Evolutionary conservation across 2,888 invertebrate genomes (phyloP).

Genomic region (Oxyscelio sp.): DNA sequence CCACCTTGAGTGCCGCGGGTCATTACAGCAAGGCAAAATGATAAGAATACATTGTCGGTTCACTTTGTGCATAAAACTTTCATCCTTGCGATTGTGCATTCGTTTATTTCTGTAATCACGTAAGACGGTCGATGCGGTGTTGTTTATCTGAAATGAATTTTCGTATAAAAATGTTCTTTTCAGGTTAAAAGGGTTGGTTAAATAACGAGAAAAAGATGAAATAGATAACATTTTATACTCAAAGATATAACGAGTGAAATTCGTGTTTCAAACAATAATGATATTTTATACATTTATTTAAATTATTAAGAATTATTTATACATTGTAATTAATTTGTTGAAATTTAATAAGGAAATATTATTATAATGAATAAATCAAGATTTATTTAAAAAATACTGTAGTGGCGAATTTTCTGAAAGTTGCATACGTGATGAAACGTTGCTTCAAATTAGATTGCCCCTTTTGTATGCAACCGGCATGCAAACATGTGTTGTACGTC

Average conservation of each 20-base stretch:
- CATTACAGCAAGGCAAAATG: conserved; percentile 86
- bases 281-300: too few relatives aligned
- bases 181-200: not conserved
- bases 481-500: conserved; percentile 54
- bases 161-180: not conserved
- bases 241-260: not conserved
- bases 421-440: conserved; percentile 2
- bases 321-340: too few relatives aligned
- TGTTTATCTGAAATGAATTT: conserved; percentile 35
- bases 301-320: too few relatives aligned
- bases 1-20: conserved; percentile 85
- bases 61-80: conserved; percentile 75
- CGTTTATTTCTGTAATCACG: conserved; percentile 70
- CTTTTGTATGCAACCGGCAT: conserved; percentile 43
- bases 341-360: too few relatives aligned
- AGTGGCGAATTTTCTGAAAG: too few relatives aligned
- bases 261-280: too few relatives aligned
- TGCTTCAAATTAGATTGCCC: conserved; percentile 30
- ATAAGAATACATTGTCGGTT: conserved; percentile 84
- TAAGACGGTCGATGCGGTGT: conserved; percentile 34
- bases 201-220: not conserved
- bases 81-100: conserved; percentile 64
- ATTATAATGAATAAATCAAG: too few relatives aligned
- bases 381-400: too few relatives aligned
- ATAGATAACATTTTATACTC: not conserved